Percentiles rank a stretch among this genome's conserved stretches.
These are phyloP conservation scores for Aptenodytes forsteri DNA, from an alignment of 2,113 vertebrate species.

Conservation along the genomic window DNA sequence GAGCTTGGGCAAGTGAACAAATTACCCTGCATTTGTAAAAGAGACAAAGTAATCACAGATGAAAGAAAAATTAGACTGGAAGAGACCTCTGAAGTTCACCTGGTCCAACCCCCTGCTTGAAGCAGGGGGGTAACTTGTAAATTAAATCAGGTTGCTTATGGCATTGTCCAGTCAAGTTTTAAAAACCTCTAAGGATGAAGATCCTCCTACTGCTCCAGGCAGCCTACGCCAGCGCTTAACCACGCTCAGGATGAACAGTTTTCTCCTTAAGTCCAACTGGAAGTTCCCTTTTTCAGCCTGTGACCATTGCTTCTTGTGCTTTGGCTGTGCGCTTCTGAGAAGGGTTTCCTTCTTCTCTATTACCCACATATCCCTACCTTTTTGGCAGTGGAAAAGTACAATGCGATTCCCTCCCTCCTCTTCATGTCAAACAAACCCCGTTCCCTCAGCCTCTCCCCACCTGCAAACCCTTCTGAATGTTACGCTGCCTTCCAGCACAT, in stretches of 20 bases:
- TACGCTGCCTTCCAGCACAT: background rate
- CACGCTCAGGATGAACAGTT: background rate
- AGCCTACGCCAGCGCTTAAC: background rate
- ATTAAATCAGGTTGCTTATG: background rate
- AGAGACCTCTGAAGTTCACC: background rate
- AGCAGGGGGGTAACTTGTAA: background rate
- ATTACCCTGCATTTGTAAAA: background rate
- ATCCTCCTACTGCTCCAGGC: background rate
- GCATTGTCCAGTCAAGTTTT: background rate
- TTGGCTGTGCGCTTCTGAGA: no score
- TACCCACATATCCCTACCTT: background rate
- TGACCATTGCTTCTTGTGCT: background rate
- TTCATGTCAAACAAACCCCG: background rate
- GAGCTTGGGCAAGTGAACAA: background rate
- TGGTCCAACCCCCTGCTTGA: background rate
- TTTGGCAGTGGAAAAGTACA: background rate
- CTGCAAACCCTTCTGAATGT: background rate
- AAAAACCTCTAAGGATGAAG: background rate
- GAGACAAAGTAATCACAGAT: background rate
- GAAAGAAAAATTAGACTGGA: background rate
- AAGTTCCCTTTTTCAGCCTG: background rate
- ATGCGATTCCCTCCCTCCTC: background rate
- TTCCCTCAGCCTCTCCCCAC: background rate
- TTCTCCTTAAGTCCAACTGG: background rate
- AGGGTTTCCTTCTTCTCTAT: background rate